Percentiles rank a stretch among this genome's conserved stretches.
Conservation (phyloP, 2,797 vertebrate species). For the Sebastes alutus region DNA sequence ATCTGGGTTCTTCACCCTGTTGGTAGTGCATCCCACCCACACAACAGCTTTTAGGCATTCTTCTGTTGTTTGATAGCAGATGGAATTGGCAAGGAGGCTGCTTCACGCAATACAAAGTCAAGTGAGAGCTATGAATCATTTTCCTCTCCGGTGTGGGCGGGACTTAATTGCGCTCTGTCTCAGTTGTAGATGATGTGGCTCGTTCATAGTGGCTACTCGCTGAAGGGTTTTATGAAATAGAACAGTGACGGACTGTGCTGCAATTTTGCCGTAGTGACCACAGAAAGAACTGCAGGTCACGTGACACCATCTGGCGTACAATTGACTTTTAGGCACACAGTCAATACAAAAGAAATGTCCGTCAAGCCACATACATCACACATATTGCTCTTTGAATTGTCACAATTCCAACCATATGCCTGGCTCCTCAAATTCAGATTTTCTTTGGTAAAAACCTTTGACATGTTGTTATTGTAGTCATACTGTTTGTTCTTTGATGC, state of each 20-base stretch:
- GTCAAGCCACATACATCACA: not conserved
- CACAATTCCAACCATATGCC: not conserved
- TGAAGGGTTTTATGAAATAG: not conserved
- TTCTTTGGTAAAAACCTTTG: not conserved
- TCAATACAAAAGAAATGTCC: not conserved
- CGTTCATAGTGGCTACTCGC: not conserved
- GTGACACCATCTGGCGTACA: not conserved
- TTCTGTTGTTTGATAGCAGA: no score
- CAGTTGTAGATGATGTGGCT: not conserved
- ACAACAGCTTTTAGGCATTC: no score
- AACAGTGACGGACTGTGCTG: not conserved
- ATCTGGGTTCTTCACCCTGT: no score
- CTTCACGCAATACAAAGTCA: no score
- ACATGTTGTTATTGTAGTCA: not conserved
- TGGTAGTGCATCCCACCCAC: no score
- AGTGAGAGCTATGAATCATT: no score
- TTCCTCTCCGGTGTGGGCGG: no score
- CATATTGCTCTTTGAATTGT: not conserved
- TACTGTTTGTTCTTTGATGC: not conserved
- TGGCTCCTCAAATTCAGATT: not conserved
- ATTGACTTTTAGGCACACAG: not conserved
- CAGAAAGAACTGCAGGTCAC: not conserved
- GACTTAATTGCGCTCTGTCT: no score
- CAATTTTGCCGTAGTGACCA: not conserved
- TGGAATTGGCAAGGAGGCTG: accelerated